Conservation (phyloP, 2,797 vertebrate genomes). For the Avahi laniger region DNA sequence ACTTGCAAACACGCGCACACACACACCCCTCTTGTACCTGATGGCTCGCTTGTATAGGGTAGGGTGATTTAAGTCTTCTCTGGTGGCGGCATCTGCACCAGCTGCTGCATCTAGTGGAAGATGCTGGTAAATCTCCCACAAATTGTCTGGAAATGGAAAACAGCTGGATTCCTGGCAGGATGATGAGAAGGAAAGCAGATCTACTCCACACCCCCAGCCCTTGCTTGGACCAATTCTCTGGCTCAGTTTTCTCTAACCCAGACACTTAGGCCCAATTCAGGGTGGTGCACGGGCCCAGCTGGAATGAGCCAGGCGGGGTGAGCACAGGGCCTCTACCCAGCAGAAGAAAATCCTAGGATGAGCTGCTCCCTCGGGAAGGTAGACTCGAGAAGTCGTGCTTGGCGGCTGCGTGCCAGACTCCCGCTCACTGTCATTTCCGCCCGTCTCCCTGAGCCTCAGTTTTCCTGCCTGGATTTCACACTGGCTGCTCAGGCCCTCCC, state of each 20-base stretch:
- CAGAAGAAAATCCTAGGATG: neutral
- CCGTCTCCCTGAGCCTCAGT: neutral
- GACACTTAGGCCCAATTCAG: neutral
- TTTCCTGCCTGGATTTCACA: neutral
- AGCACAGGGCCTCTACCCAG: neutral
- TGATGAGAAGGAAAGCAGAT: neutral
- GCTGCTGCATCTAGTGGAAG: conserved; percentile 68
- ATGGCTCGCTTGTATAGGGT: neutral
- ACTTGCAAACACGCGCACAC: neutral
- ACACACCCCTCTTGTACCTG: neutral
- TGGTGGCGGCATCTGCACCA: conserved; percentile 51
- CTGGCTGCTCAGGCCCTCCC: neutral
- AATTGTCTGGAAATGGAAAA: conserved; percentile 57
- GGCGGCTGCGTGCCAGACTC: neutral
- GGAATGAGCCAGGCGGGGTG: neutral
- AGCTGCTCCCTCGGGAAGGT: neutral
- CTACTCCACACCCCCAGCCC: neutral
- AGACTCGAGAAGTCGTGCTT: neutral
- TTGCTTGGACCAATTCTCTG: neutral
- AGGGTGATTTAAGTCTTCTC: conserved; percentile 58
- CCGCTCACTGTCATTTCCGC: neutral
- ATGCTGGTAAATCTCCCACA: conserved; percentile 55
- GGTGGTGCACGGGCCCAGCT: neutral
- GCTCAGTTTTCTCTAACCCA: neutral
- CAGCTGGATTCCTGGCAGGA: conserved; percentile 60